phyloP scores from a whole-genome alignment of 2,113 vertebrate genomes.

The Tichodroma muraria region DNA sequence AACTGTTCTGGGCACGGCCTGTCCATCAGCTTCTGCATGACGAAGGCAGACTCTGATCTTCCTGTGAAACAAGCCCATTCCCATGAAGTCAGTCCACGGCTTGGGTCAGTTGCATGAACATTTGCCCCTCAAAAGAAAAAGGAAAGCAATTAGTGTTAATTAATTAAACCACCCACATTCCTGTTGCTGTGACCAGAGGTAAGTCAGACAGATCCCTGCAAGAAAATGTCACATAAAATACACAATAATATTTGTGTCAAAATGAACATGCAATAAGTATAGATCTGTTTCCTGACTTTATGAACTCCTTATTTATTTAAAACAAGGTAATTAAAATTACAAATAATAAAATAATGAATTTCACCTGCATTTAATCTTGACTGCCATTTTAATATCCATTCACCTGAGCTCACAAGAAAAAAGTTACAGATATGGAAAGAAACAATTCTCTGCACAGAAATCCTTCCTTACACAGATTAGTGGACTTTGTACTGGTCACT shows the following conservation, averaged over 20 bases:
- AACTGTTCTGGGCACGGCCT: constrained; percentile 83
- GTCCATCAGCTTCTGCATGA: constrained; percentile 83
- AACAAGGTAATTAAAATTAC: background rate
- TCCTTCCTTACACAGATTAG: background rate
- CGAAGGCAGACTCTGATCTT: constrained; percentile 80
- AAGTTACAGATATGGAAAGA: background rate
- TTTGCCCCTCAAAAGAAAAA: constrained; percentile 79
- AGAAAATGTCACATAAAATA: background rate
- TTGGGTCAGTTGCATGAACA: constrained; percentile 78
- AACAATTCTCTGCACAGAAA: background rate
- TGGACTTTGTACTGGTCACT: background rate
- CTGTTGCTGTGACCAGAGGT: background rate
- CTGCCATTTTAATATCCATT: background rate
- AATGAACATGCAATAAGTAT: background rate
- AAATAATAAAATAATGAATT: background rate
- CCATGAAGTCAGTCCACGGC: constrained; percentile 80
- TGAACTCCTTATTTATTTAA: background rate
- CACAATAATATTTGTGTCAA: background rate
- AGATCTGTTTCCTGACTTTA: background rate
- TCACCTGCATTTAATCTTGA: background rate
- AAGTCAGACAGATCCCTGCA: background rate
- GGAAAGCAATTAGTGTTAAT: background rate
- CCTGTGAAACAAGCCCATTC: constrained; percentile 95
- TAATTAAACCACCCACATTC: background rate
- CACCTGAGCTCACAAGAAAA: background rate